These are phyloP conservation scores for Bradypus variegatus DNA, from an alignment of 2,797 vertebrate genomes.

Conservation along the genomic window DNA sequence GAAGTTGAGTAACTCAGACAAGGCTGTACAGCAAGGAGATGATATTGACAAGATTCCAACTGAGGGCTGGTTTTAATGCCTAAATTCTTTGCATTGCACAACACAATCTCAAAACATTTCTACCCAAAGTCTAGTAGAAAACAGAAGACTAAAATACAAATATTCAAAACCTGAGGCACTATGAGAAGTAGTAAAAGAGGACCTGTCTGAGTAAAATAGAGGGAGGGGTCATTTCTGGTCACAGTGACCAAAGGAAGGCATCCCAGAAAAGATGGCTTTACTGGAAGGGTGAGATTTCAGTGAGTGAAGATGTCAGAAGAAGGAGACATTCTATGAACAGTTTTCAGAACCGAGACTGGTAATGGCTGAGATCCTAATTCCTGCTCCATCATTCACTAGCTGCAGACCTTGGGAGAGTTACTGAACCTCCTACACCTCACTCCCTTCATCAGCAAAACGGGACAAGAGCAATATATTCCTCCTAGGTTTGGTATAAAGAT, in stretches of 20 bases:
- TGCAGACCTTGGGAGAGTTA: neutral
- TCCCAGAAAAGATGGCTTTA: neutral
- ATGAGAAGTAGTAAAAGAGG: neutral
- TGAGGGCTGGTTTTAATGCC: neutral
- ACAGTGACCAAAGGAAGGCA: neutral
- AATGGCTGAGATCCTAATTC: neutral
- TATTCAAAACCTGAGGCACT: neutral
- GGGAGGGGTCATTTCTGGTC: neutral
- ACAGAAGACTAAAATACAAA: constrained; percentile 29
- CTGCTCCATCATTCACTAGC: neutral
- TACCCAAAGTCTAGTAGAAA: neutral
- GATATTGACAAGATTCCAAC: neutral
- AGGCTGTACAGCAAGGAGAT: neutral
- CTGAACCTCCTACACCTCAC: neutral
- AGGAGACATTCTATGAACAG: neutral
- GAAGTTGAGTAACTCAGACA: neutral
- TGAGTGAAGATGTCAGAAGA: neutral
- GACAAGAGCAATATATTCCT: neutral
- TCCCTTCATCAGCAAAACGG: constrained; percentile 32
- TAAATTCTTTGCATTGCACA: neutral
- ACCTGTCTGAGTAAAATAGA: neutral
- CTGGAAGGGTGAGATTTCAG: neutral
- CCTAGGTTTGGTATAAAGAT: neutral
- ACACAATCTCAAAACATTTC: neutral
- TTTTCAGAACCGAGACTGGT: neutral